Evolutionary conservation across 2,888 invertebrate species (phyloP).

Genomic region (Sarcophaga variegata): DNA sequence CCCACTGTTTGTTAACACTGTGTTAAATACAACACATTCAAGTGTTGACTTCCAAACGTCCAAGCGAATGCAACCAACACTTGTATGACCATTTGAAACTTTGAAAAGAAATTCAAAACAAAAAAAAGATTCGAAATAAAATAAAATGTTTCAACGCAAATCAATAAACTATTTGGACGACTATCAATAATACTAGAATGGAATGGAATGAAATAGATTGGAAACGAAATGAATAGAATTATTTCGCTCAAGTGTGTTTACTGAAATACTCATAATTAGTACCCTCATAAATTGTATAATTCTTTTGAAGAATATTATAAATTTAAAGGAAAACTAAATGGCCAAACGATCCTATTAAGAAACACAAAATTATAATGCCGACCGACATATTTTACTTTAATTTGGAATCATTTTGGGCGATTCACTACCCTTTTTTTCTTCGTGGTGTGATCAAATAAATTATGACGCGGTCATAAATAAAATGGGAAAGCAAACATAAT

Average conservation of each 20-base stretch:
- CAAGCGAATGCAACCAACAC: neutral
- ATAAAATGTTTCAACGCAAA: neutral
- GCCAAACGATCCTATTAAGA: constrained; percentile 17
- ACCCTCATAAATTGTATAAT: constrained; percentile 40
- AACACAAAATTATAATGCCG: constrained; percentile 1
- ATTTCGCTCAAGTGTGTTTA: neutral
- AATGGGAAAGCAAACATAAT: neutral
- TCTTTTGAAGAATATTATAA: constrained; percentile 45
- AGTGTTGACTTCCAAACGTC: constrained; percentile 8
- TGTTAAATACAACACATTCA: constrained; percentile 59
- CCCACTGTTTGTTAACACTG: constrained; percentile 16
- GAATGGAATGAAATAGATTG: too few relatives aligned
- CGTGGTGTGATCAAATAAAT: constrained; percentile 68
- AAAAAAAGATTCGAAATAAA: neutral
- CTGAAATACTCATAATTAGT: neutral
- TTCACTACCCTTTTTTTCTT: constrained; percentile 5
- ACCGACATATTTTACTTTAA: neutral
- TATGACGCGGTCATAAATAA: constrained; percentile 60
- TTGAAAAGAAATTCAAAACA: neutral
- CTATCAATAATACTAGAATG: neutral
- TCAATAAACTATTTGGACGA: neutral
- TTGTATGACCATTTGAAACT: constrained; percentile 10
- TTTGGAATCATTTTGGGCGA: neutral
- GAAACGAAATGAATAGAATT: neutral
- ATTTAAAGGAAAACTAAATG: constrained; percentile 20